A percentile compares a stretch with the other conserved stretches of the same genome.
Conservation (phyloP, 2,113 vertebrate genomes). For the Promerops cafer region DNA sequence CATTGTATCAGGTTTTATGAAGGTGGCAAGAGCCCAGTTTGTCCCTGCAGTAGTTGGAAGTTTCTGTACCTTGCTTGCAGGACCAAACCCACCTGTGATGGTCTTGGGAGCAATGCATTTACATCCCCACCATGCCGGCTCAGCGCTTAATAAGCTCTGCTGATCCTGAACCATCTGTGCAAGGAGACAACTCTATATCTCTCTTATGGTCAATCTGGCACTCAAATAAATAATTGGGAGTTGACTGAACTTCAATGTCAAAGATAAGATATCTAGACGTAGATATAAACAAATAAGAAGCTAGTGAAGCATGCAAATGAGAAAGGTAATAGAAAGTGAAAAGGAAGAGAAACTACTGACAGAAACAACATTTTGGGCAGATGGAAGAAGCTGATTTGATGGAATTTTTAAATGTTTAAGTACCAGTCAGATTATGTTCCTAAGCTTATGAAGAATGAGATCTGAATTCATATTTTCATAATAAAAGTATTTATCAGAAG, state of each 20-base stretch:
- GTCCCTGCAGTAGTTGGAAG: neutral
- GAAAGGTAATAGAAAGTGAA: neutral
- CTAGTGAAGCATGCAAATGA: neutral
- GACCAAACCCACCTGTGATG: neutral
- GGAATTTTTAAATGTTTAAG: neutral
- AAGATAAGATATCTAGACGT: neutral
- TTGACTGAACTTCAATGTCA: neutral
- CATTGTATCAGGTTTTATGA: neutral
- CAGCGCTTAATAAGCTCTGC: neutral
- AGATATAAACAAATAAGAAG: neutral
- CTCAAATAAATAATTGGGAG: neutral
- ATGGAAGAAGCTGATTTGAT: neutral
- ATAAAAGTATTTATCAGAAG: neutral
- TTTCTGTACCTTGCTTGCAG: neutral
- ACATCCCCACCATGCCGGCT: rapidly evolving
- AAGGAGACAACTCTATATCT: neutral
- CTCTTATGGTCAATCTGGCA: neutral
- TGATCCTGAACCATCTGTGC: neutral
- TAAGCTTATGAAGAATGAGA: neutral
- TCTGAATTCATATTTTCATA: neutral
- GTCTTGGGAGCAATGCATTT: neutral
- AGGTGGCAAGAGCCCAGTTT: neutral
- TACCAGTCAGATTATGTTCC: neutral
- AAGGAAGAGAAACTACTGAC: neutral
- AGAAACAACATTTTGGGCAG: neutral